phyloP scores from a whole-genome alignment of 2,888 invertebrate genomes.

The Hanleya hanleyi region DNA sequence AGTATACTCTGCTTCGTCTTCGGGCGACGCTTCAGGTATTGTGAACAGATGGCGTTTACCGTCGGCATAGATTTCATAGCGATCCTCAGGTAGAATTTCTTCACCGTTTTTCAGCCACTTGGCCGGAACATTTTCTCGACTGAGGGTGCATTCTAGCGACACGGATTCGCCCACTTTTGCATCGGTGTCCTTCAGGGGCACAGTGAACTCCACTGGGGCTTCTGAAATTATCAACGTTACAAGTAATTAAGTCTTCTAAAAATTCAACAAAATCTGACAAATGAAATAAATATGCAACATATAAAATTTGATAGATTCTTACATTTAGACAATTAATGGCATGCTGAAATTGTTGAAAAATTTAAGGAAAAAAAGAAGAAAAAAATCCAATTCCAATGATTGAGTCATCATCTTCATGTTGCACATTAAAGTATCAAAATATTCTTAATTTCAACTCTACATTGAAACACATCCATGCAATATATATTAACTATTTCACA shows the following conservation, averaged over 20 bases:
- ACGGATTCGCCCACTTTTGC: constrained; percentile 37
- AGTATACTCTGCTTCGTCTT: constrained; percentile 40
- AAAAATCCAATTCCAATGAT: no score
- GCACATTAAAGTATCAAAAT: no score
- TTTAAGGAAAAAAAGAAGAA: no score
- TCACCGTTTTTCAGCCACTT: constrained; percentile 86
- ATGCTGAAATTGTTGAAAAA: no score
- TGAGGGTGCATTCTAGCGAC: constrained; percentile 81
- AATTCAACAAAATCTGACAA: not conserved
- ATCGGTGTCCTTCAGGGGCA: constrained; percentile 29
- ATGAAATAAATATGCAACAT: no score
- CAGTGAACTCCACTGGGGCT: constrained; percentile 19
- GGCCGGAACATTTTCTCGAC: constrained; percentile 93
- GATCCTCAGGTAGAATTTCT: constrained; percentile 87
- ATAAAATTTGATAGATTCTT: no score
- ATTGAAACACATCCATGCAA: no score
- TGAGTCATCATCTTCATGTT: no score
- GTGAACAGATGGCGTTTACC: constrained; percentile 64
- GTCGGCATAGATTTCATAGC: constrained; percentile 87
- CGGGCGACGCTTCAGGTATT: constrained; percentile 34
- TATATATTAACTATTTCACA: no score
- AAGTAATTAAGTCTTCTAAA: not conserved
- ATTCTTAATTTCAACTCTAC: no score
- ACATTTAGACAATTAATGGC: no score
- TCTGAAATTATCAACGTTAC: not conserved